Evolutionary conservation across 92 coral and sea anemone species (phyloP), one percentile per base, ranked within the genome.

Genomic region (Phenganax subtilis): DNA sequence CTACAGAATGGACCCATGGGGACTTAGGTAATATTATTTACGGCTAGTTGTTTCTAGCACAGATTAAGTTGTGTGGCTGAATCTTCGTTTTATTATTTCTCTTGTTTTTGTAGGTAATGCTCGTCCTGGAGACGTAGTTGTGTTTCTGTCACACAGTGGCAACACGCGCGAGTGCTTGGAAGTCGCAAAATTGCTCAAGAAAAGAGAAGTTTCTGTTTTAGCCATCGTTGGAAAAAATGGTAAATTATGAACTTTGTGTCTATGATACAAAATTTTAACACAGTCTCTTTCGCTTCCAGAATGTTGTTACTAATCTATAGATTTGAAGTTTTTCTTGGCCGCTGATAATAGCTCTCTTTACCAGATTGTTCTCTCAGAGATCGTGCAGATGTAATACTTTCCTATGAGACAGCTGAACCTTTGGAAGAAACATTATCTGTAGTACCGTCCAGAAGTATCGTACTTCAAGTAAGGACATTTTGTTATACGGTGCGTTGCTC

Each of bases 211-310:
- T 54, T 61, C 72, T 16, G 65, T 79, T 64, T 63, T 79, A 31
- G 57, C 83, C 67, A 79, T 79, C 52, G 83, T 79, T 54, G 83
- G 83, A 63, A 79, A 63, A 79, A 51, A 79, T 64, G 74, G 83
- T 79, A 55, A 27, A 0, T 20, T 52, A 9, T 20, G 16, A 59
- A 59, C n/a, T 14, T 37, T 37, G 25, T 37, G 2, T 37, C 47
- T 37, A 37, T 37, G 47, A 37, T 37, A 37, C 47, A 37, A 2
- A 37, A 37, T 37, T 37, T 37, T 37, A 37, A 37, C 47, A 37
- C 47, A 37, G 47, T 5, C 47, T 37, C 3, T 37, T 37, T 2
- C 47, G 47, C 47, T 20, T 20, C 3, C 47, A 37, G 5, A 37
- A 37, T 37, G 5, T 37, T 37, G 47, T 37, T 37, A 37, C 47